Evolutionary conservation across 2,113 vertebrate species (phyloP), one percentile per base, ranked within the genome.

Genomic region (Salvelinus alpinus): DNA sequence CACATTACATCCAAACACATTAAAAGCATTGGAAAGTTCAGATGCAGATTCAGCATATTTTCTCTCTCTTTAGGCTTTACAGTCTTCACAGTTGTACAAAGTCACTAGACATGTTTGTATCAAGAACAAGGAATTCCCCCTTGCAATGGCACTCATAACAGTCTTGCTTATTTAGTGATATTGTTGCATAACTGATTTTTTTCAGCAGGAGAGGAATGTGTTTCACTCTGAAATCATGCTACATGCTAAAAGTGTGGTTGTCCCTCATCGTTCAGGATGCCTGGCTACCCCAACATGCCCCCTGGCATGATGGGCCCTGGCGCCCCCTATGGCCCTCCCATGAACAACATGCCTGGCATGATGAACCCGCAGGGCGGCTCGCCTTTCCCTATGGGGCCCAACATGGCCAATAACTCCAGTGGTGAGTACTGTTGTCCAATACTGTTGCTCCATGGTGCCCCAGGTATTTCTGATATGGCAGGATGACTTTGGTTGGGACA

Each of bases 261-360:
- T 54, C 51, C 31, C 1, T 80, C 71, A 99, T 44, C 9, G 9
- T 44, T 80, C 71, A 99, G 98, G 89, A 95, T 97, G 91, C 95
- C 97, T 85, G 96, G 97, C 76, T 99, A 98, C 79, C 94, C 96
- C 76, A 97, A 95, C 92, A 97, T 99, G 95, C 95, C 96, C 72
- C 96, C 96, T 67, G 94, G 94, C 70, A 96, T 99, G 95, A 99
- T 98, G 95, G 95, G 94, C 87, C 95, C 96, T 70, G 97, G 96
- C 70, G 93, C 96, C 80, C 96, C 96, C 2, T 99, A 97, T 24
- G 95, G 96, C 51, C 95, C 97, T 85, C 94, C 96, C 34, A 96
- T 99, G 91, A 99, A 99, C 91, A 99, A 94, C 79, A 97, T 99
- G 96, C 93, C 95, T 82, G 96, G 96, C 84, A 98, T 99, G 95